These are phyloP conservation scores for Chiloscyllium plagiosum DNA, from an alignment of 2,113 vertebrate genomes.

Conservation along the genomic window DNA sequence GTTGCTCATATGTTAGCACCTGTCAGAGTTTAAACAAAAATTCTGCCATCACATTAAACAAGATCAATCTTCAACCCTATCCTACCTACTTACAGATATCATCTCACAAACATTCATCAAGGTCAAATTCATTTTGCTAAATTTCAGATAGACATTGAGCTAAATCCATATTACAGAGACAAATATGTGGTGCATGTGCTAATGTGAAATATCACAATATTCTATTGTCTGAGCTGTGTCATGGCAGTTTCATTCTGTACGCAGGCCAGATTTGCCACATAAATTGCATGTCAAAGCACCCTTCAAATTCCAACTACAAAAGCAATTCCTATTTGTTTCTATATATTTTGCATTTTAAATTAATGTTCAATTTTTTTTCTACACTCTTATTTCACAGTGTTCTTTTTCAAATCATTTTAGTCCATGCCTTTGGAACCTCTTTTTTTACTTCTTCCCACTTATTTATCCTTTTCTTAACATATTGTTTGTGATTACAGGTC, in stretches of 20 bases:
- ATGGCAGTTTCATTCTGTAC: neutral
- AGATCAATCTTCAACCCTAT: neutral
- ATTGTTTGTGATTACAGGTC: neutral
- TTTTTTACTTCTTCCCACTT: neutral
- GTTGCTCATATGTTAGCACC: neutral
- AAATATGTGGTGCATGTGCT: neutral
- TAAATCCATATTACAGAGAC: neutral
- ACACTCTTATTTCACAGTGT: neutral
- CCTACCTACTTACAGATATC: neutral
- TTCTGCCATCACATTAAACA: neutral
- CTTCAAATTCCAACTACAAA: neutral
- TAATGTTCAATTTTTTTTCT: neutral
- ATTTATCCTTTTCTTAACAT: neutral
- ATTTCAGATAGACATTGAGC: neutral
- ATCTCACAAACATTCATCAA: neutral
- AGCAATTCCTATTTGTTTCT: neutral
- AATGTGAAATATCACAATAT: neutral
- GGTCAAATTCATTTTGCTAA: neutral
- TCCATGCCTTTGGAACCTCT: neutral
- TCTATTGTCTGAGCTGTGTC: neutral
- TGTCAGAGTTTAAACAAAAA: neutral
- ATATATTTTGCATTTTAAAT: neutral
- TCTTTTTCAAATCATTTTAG: neutral
- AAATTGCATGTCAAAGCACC: neutral
- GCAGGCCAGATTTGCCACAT: neutral